Base-by-base conservation (phyloP, 2,113 vertebrate genomes). In the Mus pahari region DNA sequence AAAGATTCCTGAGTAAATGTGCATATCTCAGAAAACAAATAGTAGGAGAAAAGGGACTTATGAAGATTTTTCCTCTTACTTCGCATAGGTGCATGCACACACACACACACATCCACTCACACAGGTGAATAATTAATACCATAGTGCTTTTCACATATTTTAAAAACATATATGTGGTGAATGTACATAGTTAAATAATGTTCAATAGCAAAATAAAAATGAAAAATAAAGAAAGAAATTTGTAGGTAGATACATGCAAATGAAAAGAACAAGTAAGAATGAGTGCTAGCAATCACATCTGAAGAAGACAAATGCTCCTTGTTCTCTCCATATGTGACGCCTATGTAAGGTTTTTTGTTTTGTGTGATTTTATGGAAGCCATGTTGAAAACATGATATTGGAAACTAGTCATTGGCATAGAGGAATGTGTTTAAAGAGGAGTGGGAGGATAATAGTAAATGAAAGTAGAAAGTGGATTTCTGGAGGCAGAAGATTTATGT, bases 311-410 rank as follows among this genome's bases (percentile, higher is more conserved):
- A 74, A 45, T 74, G 73, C 5, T 74, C 42, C 1, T 12, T 26
- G 22, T 14, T 45, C 45, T 75, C 24, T 45, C 0, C 42, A 26
- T 5, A 28, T 2, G 39, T 26, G 11, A 0, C 22, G 11, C 0
- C 42, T 75, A 45, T 10, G 5, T 45, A 45, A 28, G 2, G 0
- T 75, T 11, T 45, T 45, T 13, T 75, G 11, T 28, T 16, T 36
- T 75, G 7, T 13, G 42, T 13, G 11, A 2, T 6, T 45, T 1
- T 45, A 45, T 28, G 42, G 42, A 75, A 26, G 5, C 73, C 5
- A 26, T 14, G 13, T 24, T 5, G 45, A 45, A 75, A 45, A 26
- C 14, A 75, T 4, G 4, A 12, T 26, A 45, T 5, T 75, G 45
- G 22, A 75, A 26, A 26, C 2, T 75, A 11, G 11, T 45, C 22